A percentile compares a stretch with the other conserved stretches of the same genome.
Conservation (phyloP, 2,888 invertebrate genomes). For the Trichogramma evanescens region DNA sequence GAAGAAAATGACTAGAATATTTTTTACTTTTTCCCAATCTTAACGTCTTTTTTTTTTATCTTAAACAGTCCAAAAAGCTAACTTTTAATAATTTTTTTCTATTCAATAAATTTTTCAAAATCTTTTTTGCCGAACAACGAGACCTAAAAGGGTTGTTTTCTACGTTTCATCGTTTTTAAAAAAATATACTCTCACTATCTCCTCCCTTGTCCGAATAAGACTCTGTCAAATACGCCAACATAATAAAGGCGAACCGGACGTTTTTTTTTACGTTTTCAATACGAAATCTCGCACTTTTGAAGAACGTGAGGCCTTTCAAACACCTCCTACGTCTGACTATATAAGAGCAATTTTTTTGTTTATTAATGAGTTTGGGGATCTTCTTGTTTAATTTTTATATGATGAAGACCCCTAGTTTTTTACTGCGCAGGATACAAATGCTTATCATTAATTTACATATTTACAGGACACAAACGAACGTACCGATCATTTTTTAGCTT, state of each 20-base stretch:
- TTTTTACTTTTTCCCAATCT: neutral
- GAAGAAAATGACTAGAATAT: neutral
- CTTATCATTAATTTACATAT: slow-evolving; percentile 41
- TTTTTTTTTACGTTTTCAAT: neutral
- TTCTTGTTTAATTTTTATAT: neutral
- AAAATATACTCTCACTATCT: slow-evolving; percentile 21
- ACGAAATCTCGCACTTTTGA: neutral
- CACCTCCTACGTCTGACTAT: slow-evolving; percentile 1
- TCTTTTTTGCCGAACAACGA: slow-evolving; percentile 5
- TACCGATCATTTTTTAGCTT: slow-evolving; percentile 24
- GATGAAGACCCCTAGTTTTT: neutral
- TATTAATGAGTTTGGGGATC: no score
- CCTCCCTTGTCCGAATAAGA: slow-evolving; percentile 29
- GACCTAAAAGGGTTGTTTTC: slow-evolving; percentile 17
- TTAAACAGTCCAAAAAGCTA: neutral
- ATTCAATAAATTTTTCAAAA: no score
- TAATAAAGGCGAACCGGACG: slow-evolving; percentile 22
- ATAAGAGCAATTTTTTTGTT: no score
- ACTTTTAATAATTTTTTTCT: no score
- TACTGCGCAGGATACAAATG: slow-evolving; percentile 37
- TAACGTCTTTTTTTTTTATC: neutral
- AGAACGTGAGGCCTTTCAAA: slow-evolving; percentile 6
- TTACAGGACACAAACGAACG: slow-evolving; percentile 44
- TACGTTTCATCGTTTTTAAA: slow-evolving; percentile 11
- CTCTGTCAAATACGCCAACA: slow-evolving; percentile 21